phyloP scores from a whole-genome alignment of 1,140 invertebrate genomes.

The Halyomorpha halys region DNA sequence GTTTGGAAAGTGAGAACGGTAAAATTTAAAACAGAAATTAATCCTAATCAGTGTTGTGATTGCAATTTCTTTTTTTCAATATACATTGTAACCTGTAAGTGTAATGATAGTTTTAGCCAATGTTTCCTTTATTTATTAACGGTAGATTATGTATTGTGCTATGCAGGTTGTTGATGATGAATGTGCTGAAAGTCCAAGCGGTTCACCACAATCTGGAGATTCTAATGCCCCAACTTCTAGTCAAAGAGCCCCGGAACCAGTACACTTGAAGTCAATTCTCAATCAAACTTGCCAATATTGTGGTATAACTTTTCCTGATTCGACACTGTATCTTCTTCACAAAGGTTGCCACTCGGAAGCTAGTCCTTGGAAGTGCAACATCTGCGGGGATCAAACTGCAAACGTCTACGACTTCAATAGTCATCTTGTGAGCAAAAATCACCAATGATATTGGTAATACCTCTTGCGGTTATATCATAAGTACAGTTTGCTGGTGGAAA shows the following conservation, averaged over 20 bases:
- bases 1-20: too few species aligned
- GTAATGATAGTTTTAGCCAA: too few species aligned
- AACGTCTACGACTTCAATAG: constrained; percentile 95
- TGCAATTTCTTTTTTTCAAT: too few species aligned
- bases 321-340: constrained; percentile 91
- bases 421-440: constrained; percentile 85
- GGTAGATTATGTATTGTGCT: too few species aligned
- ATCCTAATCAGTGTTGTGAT: too few species aligned
- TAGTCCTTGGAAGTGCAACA: constrained; percentile 96
- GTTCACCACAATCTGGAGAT: constrained; percentile 64
- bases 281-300: constrained; percentile 59
- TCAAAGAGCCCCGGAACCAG: constrained; percentile 38
- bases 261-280: constrained; percentile 58
- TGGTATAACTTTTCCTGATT: constrained; percentile 87
- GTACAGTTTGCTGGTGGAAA: too few species aligned
- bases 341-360: constrained; percentile 94
- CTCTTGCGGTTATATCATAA: too few species aligned
- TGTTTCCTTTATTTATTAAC: too few species aligned
- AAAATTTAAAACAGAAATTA: too few species aligned
- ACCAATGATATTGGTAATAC: constrained; percentile 42
- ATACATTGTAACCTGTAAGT: too few species aligned
- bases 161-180: background rate
- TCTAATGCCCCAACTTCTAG: constrained; percentile 59
- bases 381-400: constrained; percentile 85
- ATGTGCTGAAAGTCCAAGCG: constrained; percentile 41